phyloP scores from a whole-genome alignment of 2,888 invertebrate genomes.

The Meiosimyza decipiens region DNA sequence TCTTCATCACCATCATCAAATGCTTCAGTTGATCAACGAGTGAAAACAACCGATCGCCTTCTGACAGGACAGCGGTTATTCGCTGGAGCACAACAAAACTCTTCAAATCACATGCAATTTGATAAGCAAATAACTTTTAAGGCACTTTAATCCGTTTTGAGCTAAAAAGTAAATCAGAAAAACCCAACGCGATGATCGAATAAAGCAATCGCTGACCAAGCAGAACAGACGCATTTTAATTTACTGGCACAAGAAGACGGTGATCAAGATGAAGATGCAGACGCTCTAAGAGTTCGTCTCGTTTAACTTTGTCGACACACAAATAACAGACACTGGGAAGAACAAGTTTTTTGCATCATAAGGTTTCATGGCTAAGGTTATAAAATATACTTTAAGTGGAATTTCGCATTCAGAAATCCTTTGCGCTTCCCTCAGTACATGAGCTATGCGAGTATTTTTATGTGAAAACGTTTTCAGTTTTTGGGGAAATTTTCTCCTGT shows the following conservation, averaged over 20 bases:
- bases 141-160: conserved; percentile 4
- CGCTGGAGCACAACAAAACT: no score
- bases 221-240: background rate
- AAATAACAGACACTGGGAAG: background rate
- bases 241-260: background rate
- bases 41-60: no score
- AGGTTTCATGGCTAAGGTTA: background rate
- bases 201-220: conserved; percentile 5
- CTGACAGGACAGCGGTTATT: no score
- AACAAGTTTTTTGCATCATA: background rate
- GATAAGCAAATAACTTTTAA: conserved; percentile 14
- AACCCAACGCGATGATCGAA: background rate
- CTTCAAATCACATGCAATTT: conserved; percentile 19
- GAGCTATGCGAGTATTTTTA: background rate
- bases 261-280: background rate
- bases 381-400: background rate
- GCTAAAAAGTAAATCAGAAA: background rate
- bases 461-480: background rate
- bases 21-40: no score
- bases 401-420: background rate
- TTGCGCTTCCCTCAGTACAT: no score
- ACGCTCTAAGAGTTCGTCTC: background rate
- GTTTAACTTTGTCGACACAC: background rate
- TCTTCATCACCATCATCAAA: no score
- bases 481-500: background rate